Percentiles rank a stretch among this genome's conserved stretches.
Evolutionary conservation across 2,888 invertebrate species (phyloP).

Genomic region (Itoplectis maculator): DNA sequence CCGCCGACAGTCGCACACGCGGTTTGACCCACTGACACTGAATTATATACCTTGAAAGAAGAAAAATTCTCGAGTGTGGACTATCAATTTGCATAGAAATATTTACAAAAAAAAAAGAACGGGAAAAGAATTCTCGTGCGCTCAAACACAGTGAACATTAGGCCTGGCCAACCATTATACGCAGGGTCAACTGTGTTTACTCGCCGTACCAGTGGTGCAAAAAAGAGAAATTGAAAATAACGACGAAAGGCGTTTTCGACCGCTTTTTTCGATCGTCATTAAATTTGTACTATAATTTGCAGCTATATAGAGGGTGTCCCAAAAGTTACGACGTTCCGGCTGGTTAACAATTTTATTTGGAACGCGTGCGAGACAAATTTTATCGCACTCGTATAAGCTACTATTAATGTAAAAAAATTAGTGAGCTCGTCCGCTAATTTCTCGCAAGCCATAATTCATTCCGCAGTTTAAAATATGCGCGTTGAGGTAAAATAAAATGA

Average conservation of each 20-base stretch:
- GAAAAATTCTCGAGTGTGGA: slow-evolving; percentile 56
- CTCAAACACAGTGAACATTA: neutral
- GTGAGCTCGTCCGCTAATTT: neutral
- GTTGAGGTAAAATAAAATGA: neutral
- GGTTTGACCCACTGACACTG: slow-evolving; percentile 84
- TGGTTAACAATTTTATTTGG: no score
- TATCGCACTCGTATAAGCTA: no score
- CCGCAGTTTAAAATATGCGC: neutral
- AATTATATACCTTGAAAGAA: slow-evolving; percentile 73
- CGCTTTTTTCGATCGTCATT: neutral
- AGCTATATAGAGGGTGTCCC: no score
- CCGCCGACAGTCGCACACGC: slow-evolving; percentile 67
- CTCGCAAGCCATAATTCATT: neutral
- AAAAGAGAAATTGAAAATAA: slow-evolving; percentile 17
- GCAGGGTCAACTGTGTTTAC: neutral
- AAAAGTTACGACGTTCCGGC: no score
- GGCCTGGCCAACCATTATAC: neutral
- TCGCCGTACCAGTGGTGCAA: neutral
- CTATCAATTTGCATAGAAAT: slow-evolving; percentile 63
- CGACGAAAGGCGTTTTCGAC: slow-evolving; percentile 13
- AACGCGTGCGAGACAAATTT: no score
- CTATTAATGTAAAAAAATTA: neutral
- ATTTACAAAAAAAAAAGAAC: slow-evolving; percentile 36
- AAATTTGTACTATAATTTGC: slow-evolving; percentile 7
- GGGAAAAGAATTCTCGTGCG: neutral